Evolutionary conservation across 2,797 vertebrate species (phyloP).

Genomic region (Apogon hyalosoma): DNA sequence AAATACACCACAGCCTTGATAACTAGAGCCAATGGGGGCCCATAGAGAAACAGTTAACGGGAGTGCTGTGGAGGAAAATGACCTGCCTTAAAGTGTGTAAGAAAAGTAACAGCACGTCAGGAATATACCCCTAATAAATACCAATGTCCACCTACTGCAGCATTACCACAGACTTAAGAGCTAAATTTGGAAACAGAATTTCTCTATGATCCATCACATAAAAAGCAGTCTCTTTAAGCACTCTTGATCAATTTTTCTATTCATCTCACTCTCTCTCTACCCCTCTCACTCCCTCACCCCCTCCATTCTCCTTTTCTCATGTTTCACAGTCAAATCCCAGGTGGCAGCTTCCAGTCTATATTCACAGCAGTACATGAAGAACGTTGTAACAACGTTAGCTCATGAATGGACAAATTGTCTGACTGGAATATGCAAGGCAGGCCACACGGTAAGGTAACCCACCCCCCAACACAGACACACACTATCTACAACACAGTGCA

Average conservation of each 20-base stretch:
- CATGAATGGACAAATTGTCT: slow-evolving; percentile 74
- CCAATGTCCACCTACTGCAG: slow-evolving; percentile 19
- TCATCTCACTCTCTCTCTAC: slow-evolving; percentile 47
- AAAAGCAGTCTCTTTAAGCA: slow-evolving; percentile 53
- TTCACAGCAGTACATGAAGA: slow-evolving; percentile 50
- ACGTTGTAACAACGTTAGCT: slow-evolving; percentile 67
- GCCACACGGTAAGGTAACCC: slow-evolving; percentile 24
- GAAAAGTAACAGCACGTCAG: slow-evolving; percentile 16
- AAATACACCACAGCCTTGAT: slow-evolving; percentile 24
- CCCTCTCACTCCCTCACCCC: neutral
- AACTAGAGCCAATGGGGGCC: slow-evolving; percentile 31
- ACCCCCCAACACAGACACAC: slow-evolving; percentile 13
- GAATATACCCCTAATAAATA: slow-evolving; percentile 27
- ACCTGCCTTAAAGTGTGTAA: neutral
- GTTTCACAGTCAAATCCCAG: slow-evolving; percentile 69
- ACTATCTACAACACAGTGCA: slow-evolving; percentile 10
- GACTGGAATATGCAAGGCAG: slow-evolving; percentile 52
- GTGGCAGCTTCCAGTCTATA: slow-evolving; percentile 54
- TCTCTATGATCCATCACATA: slow-evolving; percentile 40
- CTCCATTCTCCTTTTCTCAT: slow-evolving; percentile 54
- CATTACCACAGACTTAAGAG: slow-evolving; percentile 21
- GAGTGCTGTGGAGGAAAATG: slow-evolving; percentile 32
- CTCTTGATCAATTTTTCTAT: slow-evolving; percentile 68
- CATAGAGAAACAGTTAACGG: slow-evolving; percentile 4
- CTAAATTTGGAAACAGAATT: slow-evolving; percentile 51